Conservation (phyloP, 2,113 vertebrate genomes). For the Tapirus terrestris region DNA sequence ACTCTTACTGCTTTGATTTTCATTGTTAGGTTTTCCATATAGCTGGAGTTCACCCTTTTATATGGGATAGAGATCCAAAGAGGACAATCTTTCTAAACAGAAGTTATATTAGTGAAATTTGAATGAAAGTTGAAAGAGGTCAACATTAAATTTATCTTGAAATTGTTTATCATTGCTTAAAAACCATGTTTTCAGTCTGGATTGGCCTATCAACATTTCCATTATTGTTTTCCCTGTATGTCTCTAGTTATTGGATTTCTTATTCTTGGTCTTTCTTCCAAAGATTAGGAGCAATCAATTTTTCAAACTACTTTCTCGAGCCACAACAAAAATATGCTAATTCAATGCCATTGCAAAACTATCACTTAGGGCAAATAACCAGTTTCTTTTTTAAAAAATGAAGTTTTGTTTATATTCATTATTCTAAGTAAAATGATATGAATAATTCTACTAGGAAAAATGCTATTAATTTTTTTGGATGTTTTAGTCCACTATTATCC, state of each 20-base stretch:
- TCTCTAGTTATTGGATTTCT: neutral
- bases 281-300: neutral
- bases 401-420: constrained; percentile 41
- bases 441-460: neutral
- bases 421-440: neutral
- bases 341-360: constrained; percentile 5
- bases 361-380: neutral
- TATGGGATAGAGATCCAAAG: neutral
- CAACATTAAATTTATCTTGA: neutral
- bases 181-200: neutral
- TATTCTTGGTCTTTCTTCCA: neutral
- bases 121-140: neutral
- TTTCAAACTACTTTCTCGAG: neutral
- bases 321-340: neutral
- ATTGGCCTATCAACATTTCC: neutral
- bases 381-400: neutral
- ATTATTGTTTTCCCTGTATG: neutral
- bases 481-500: neutral
- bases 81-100: neutral
- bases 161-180: neutral
- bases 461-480: neutral
- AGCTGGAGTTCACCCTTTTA: neutral
- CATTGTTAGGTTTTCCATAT: neutral
- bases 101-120: neutral
- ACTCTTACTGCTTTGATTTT: neutral